Percentiles rank a stretch among this genome's conserved stretches.
Conservation (phyloP, 1,140 invertebrate species). For the Atta cephalotes region DNA sequence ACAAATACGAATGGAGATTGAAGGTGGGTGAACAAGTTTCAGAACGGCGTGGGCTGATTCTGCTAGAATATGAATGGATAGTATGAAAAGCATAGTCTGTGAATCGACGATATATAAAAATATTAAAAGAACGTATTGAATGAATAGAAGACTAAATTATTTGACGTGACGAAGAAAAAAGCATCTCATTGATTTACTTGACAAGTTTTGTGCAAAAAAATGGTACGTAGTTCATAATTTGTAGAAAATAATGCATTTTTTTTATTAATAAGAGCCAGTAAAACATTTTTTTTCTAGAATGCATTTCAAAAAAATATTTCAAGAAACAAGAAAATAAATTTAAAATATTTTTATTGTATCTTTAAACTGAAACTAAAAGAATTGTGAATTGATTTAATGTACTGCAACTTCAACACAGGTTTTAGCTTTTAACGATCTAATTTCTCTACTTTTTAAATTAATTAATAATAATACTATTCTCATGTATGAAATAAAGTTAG, state of each 20-base stretch:
- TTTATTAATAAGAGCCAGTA: not conserved
- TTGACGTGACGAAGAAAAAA: not conserved
- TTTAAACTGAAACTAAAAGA: not conserved
- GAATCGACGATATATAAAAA: slow-evolving; percentile 67
- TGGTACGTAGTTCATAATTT: not conserved
- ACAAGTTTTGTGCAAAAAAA: not conserved
- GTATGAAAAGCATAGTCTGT: slow-evolving; percentile 69
- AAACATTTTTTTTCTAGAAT: not conserved
- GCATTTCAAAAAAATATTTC: not conserved
- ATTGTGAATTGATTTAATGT: not conserved
- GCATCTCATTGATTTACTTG: not conserved
- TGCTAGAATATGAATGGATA: slow-evolving; percentile 77
- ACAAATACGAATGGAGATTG: slow-evolving; percentile 79
- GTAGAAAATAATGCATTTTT: not conserved
- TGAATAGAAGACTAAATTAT: not conserved
- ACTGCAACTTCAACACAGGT: not conserved
- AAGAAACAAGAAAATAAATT: not conserved
- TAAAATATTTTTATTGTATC: not conserved
- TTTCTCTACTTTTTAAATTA: too few relatives aligned
- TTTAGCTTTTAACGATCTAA: too few relatives aligned
- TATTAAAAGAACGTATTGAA: slow-evolving; percentile 21
- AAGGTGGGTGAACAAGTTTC: slow-evolving; percentile 85
- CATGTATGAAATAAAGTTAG: too few relatives aligned
- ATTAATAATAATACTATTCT: too few relatives aligned
- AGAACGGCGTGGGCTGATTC: slow-evolving; percentile 75